Base-by-base conservation (phyloP, 2,113 vertebrate species). In the Dicaeum eximium region DNA sequence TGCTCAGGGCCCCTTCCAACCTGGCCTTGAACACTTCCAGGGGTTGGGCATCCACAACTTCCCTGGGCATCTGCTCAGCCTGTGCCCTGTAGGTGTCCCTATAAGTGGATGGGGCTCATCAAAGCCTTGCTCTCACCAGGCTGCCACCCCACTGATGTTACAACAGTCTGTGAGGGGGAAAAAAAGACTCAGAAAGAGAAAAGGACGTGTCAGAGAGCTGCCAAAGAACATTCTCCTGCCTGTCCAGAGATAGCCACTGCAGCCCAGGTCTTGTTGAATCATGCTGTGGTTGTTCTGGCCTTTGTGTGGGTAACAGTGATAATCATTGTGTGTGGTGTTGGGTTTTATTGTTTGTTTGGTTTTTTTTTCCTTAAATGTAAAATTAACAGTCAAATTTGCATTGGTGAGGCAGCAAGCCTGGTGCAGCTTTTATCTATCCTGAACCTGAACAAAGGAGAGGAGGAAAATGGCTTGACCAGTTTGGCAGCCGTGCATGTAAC, bases 231-330 rank as follows among this genome's bases (percentile, higher is more conserved):
- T 75, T 93, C 50, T 42, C 1, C 0, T 60, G n/a, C 5, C 4
- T 42, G 56, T 90, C 66, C 67, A 57, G 62, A 93, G 89, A 73
- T n/a, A 80, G 13, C 28, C 11, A 1, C 65, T 40, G 37, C 69
- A 65, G 44, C 65, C 40, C 3, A 5, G 30, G 21, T 50, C 58
- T 71, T 18, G 38, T 64, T 72, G 65, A 84, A 62, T 91, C 66
- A 54, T 83, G 33, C 77, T 75, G 87, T 79, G 77, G 89, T 86
- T 94, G 42, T 83, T 78, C 53, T 66, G 67, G 89, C 38, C 48
- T 90, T 77, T 73, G 86, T 90, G 92, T 96, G 95, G 84, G 54
- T 70, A 80, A 54, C 4, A 7, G 47, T 50, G 90, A 83, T 96
- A 97, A 83, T 90, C 4, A 4, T 10, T 33, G 13, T 31, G 27